These are phyloP conservation scores for Drosophila willistoni DNA, from an alignment of 1,140 invertebrate genomes.

Conservation along the genomic window DNA sequence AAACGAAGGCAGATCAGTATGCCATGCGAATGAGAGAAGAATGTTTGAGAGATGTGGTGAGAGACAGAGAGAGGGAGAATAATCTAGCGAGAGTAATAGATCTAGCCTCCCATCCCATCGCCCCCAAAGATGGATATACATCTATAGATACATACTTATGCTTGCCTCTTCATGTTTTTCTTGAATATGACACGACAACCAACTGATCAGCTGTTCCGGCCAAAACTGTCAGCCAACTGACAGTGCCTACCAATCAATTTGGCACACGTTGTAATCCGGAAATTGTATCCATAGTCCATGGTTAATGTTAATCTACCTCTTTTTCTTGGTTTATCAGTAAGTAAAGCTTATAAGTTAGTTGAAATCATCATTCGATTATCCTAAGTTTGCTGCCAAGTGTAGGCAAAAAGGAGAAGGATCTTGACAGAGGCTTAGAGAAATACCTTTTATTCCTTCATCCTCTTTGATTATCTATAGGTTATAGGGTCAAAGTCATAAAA, in stretches of 20 bases:
- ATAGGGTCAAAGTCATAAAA: too few relatives aligned
- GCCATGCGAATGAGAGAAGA: neutral
- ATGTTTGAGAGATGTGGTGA: conserved; percentile 18
- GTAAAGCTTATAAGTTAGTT: too few relatives aligned
- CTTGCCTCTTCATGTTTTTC: too few relatives aligned
- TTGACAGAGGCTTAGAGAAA: too few relatives aligned
- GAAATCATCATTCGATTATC: too few relatives aligned
- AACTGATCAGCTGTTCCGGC: neutral
- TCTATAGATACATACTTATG: neutral
- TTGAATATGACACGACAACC: neutral
- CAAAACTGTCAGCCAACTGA: neutral
- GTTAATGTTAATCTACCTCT: too few relatives aligned
- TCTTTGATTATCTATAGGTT: too few relatives aligned
- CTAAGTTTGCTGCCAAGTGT: too few relatives aligned
- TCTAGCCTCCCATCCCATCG: neutral
- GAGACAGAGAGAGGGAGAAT: conserved; percentile 24
- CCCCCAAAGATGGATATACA: neutral
- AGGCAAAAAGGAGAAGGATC: too few relatives aligned
- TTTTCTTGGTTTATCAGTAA: too few relatives aligned
- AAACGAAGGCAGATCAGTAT: conserved; percentile 13
- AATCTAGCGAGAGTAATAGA: neutral
- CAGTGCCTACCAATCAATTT: neutral
- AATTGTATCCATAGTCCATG: too few relatives aligned
- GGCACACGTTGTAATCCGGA: neutral
- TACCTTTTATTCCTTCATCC: too few relatives aligned